Conservation (phyloP, 2,797 vertebrate genomes). For the Syngnathus rostellatus region DNA sequence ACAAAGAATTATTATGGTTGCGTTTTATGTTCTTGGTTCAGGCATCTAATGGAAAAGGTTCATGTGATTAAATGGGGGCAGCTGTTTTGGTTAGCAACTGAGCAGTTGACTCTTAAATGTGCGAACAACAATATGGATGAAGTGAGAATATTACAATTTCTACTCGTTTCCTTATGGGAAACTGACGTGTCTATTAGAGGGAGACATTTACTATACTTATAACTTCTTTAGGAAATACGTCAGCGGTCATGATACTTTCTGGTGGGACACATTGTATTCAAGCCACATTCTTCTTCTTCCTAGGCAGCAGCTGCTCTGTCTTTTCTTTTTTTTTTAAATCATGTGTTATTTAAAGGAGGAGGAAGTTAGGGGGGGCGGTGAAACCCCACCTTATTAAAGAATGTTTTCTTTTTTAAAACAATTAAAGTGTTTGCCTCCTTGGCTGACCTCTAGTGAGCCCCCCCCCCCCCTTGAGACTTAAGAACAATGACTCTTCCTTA, state of each 20-base stretch:
- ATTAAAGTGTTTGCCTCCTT: constrained; percentile 64
- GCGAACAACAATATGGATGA: no score
- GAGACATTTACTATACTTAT: background rate
- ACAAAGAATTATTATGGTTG: constrained; percentile 3
- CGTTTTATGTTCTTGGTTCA: no score
- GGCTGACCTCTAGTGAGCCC: constrained; percentile 59
- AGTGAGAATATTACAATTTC: no score
- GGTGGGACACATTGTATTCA: background rate
- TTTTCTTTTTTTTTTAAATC: constrained; percentile 14
- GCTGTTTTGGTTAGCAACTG: no score
- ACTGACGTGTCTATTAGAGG: background rate
- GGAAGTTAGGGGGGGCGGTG: constrained; percentile 59
- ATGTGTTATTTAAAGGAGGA: constrained; percentile 61
- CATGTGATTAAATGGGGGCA: no score
- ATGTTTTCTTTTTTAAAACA: constrained; percentile 71
- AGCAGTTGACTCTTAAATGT: no score
- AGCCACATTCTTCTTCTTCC: background rate
- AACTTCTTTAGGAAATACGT: background rate
- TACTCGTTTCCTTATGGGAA: background rate
- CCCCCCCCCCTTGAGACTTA: constrained; percentile 45
- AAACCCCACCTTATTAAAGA: constrained; percentile 63
- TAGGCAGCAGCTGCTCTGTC: background rate
- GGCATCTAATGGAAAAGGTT: no score
- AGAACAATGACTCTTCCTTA: constrained; percentile 56
- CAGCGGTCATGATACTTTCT: background rate